Base-by-base conservation (phyloP, 23 tunicate genomes). In the Diplosoma virens region DNA sequence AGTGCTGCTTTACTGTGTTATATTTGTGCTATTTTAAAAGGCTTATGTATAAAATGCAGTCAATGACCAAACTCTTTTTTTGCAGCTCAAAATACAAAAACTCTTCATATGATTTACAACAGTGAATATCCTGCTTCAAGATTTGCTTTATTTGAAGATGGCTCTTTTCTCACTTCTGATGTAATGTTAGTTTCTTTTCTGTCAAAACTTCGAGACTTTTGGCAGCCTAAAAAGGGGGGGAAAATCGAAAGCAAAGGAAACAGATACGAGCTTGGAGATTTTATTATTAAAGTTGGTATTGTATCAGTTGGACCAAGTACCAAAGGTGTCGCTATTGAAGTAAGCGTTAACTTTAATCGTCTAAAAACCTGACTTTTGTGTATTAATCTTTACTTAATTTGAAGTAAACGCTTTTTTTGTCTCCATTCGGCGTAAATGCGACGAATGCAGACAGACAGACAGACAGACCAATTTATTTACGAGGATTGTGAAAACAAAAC, bases 141-240 rank as follows among this genome's bases (percentile, higher is more conserved):
- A 33, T 90, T 90, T 78, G 97, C 82, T 0, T 60, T 48, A 1
- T 90, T 90, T 79, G 97, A 90, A 73, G 97, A 90, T 37, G 90
- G 97, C 25, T 32, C 89, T 50, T 83, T 56, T 65, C 18, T 90
- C 1, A 70, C 79, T 17, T 35, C 97, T 3, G 97, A 90, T 64
- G 78, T 63, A 3, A 79, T 83, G 86, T 60, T 90, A 1, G 33
- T 72, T 1, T 71, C 82, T 27, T 90, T 90, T 79, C 75, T 90
- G 0, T 66, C 86, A 7, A 90, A 84, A 73, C 74, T 90, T 25
- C 46, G 86, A 33, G 37, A 48, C 6, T 50, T 73, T 47, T 90
- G 97, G 97, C 90, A 79, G 36, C 97, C 81, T 24, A 79, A 80
- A 37, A 90, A 90, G 74, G 97, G 86, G 1, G 97, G 84, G 21